These are phyloP conservation scores for Penaeus japonicus DNA, from an alignment of 1,140 invertebrate species.

Conservation along the genomic window DNA sequence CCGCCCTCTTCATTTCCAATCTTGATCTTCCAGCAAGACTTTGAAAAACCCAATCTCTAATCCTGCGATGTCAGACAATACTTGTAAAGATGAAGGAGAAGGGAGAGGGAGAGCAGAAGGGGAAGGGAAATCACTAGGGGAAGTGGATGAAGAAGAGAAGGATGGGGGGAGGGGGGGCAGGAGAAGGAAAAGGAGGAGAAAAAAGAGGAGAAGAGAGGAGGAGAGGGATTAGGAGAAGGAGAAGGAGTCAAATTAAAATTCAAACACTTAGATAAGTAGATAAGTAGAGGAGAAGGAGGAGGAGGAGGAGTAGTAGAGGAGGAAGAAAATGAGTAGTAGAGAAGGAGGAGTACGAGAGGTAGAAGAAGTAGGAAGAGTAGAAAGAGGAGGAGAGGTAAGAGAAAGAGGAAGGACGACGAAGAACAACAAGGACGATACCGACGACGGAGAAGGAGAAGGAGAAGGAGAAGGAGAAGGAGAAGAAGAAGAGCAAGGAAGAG, in stretches of 20 bases:
- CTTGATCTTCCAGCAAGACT: too few relatives aligned
- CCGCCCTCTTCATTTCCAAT: too few relatives aligned
- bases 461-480: slow-evolving; percentile 4
- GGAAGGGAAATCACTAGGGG: too few relatives aligned
- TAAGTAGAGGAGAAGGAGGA: neutral
- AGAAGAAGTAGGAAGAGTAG: slow-evolving; percentile 6
- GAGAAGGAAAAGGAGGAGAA: neutral
- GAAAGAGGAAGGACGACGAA: neutral
- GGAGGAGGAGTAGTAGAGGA: neutral
- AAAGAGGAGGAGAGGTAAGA: neutral
- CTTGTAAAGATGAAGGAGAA: neutral
- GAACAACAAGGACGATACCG: neutral
- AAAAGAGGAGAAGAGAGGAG: neutral
- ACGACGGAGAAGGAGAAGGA: neutral
- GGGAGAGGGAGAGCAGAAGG: neutral
- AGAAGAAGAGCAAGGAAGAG: slow-evolving; percentile 3
- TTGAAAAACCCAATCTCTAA: too few relatives aligned
- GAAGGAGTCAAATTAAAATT: neutral
- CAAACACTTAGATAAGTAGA: neutral
- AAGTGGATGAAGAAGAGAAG: neutral
- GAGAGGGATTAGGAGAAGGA: neutral
- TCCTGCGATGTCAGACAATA: too few relatives aligned
- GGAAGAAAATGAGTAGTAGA: neutral
- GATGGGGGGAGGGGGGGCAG: neutral
- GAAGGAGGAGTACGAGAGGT: slow-evolving; percentile 1